Base-by-base conservation (phyloP, 2,888 invertebrate genomes). In the Eupeodes latifasciatus region DNA sequence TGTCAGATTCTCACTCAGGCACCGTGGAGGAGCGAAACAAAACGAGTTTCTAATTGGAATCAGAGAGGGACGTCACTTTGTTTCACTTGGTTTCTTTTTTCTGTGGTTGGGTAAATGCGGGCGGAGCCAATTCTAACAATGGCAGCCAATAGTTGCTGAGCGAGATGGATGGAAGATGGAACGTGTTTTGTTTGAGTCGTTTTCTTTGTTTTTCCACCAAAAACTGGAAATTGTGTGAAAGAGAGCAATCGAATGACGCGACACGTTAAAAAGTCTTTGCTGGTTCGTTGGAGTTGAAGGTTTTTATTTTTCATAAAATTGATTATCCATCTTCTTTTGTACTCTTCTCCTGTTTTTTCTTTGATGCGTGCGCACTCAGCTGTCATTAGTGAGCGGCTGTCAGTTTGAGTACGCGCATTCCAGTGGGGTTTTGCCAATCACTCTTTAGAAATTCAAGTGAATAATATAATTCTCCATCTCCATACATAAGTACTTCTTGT, bases 351-450 rank as follows among this genome's bases (percentile, higher is more conserved):
- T 69, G 67, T 59, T 66, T 59, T 47, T 27, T 16, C 49, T 64
- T 81, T 75, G 64, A 81, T 88, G 88, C 88, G 81, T 91, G 91
- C 91, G 91, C 92, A 92, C 91, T 92, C 92, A 93, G 92, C 92
- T 93, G 93, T 92, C 93, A 93, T 93, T 93, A 93, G 93, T 92
- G 91, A 93, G 84, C 84, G 80, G 80, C 87, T 84, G 87, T 87
- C 84, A 87, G 76, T 77, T 81, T 84, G 87, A 87, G 84, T 84
- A 72, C 80, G 87, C 87, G 80, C 80, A 84, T 62, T 84, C 80
- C 84, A 87, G 87, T 87, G 83, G 83, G 74, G 83, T 80, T 76
- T 80, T 86, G 78, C 74, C 86, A 71, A 79, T 82, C 71, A 78
- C 83, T 83, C 83, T 71, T 64, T 62, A 16, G 36, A 16, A 19